These are phyloP conservation scores for Falco peregrinus DNA, from an alignment of 2,797 vertebrate genomes.

Conservation along the genomic window DNA sequence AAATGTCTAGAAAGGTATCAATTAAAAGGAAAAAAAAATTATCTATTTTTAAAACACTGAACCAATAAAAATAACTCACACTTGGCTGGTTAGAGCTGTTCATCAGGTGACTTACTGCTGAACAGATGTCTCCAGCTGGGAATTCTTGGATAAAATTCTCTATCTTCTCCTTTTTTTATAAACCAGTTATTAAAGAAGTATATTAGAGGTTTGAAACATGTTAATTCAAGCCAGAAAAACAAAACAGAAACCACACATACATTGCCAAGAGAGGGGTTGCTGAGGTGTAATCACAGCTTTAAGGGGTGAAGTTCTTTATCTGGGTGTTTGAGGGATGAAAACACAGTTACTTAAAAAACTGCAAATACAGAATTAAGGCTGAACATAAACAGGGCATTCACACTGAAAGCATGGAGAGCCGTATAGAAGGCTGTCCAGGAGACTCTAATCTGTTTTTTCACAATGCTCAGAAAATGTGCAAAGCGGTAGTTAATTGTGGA, in stretches of 20 bases:
- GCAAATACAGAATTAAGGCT: slow-evolving; percentile 2
- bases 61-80: slow-evolving; percentile 76
- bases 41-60: slow-evolving; percentile 74
- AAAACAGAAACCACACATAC: slow-evolving; percentile 25
- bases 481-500: not conserved
- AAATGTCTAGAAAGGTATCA: not conserved
- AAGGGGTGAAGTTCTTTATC: slow-evolving; percentile 8
- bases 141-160: slow-evolving; percentile 48
- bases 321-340: slow-evolving; percentile 22
- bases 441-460: not conserved
- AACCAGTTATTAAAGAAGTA: slow-evolving; percentile 46
- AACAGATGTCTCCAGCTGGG: slow-evolving; percentile 72
- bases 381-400: not conserved
- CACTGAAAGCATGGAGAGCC: not conserved
- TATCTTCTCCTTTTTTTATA: slow-evolving; percentile 6
- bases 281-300: slow-evolving; percentile 46
- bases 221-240: slow-evolving; percentile 36
- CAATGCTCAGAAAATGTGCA: not conserved
- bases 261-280: slow-evolving; percentile 24
- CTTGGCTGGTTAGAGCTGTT: slow-evolving; percentile 72
- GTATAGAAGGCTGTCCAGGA: not conserved
- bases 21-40: not conserved
- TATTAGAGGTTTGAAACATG: slow-evolving; percentile 28
- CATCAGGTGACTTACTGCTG: slow-evolving; percentile 67
- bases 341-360: not conserved